Conservation (phyloP, 2,113 vertebrate genomes). For the Lasiurus cinereus region DNA sequence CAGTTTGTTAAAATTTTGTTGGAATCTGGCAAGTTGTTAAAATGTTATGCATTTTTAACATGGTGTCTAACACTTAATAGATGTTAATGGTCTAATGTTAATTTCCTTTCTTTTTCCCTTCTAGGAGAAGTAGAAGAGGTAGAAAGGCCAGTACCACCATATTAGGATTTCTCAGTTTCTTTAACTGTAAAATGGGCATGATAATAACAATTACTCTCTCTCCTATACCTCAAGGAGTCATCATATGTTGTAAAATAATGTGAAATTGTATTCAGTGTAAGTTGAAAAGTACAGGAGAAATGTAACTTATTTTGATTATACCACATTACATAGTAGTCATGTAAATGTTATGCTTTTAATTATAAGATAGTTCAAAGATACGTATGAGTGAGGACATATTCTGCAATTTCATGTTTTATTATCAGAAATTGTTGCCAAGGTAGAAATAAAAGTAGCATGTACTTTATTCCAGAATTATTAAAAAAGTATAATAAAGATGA, state of each 20-base stretch:
- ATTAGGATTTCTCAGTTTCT: neutral
- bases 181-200: neutral
- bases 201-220: neutral
- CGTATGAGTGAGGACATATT: neutral
- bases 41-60: too few relatives aligned
- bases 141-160: neutral
- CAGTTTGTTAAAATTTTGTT: neutral
- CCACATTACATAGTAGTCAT: neutral
- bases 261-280: neutral
- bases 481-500: conserved; percentile 1
- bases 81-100: too few relatives aligned
- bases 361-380: neutral
- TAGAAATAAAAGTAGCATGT: neutral
- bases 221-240: neutral
- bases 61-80: too few relatives aligned
- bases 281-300: conserved; percentile 9
- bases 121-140: neutral
- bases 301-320: neutral
- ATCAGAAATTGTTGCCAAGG: neutral
- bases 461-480: conserved; percentile 45
- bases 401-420: neutral
- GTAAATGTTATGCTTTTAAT: conserved; percentile 25
- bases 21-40: neutral
- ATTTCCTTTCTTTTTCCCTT: neutral
- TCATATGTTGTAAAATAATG: conserved; percentile 16